Conservation (phyloP, 2,113 vertebrate species). For the Rhabdomys dilectus region DNA sequence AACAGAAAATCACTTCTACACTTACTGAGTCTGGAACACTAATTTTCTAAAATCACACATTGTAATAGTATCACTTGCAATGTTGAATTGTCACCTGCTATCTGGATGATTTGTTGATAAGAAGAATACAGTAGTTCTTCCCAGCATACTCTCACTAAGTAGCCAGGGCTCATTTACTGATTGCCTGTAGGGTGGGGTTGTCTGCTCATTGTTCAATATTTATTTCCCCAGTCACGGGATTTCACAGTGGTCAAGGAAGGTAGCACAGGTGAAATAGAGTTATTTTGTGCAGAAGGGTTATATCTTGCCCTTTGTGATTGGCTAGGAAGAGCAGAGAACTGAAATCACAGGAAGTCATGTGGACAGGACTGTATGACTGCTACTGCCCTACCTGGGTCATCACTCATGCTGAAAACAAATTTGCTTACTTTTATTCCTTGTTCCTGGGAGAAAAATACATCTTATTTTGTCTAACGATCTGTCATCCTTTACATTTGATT, state of each 20-base stretch:
- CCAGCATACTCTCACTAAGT: not conserved
- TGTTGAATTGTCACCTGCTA: not conserved
- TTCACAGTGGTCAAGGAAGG: not conserved
- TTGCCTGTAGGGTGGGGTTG: not conserved
- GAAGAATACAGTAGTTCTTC: not conserved
- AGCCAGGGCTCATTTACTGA: not conserved
- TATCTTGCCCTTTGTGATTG: not conserved
- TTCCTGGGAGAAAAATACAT: conserved; percentile 36
- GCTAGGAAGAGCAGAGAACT: not conserved
- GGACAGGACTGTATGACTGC: too few relatives aligned
- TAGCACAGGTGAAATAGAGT: not conserved
- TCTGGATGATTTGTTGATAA: not conserved
- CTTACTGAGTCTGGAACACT: not conserved
- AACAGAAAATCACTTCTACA: not conserved
- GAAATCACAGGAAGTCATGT: not conserved
- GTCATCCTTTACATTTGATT: conserved; percentile 66
- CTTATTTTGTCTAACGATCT: conserved; percentile 62
- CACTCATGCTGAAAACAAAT: not conserved
- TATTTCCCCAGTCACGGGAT: not conserved
- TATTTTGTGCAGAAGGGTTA: not conserved
- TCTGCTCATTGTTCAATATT: not conserved
- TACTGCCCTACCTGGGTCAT: not conserved
- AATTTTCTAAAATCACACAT: not conserved
- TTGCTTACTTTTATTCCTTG: conserved; percentile 17
- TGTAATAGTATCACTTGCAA: not conserved